Percentiles rank a stretch among this genome's conserved stretches.
These are phyloP conservation scores for Schizopygopsis pylzovi DNA, from an alignment of 2,797 vertebrate species.

Conservation along the genomic window DNA sequence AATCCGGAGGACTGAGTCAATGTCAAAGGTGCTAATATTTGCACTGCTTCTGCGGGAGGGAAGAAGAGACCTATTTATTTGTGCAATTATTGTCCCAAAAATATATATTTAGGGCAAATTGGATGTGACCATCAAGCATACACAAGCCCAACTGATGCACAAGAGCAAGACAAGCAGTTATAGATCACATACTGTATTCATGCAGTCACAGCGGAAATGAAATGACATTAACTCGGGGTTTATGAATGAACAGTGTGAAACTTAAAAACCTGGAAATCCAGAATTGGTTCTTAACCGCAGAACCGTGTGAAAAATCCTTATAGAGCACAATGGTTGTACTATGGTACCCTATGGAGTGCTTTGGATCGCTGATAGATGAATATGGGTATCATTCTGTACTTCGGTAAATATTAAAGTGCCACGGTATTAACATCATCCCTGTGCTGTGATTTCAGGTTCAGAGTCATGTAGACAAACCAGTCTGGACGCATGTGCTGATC, in stretches of 20 bases:
- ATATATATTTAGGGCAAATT: no score
- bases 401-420: not conserved
- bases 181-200: no score
- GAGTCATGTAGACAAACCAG: not conserved
- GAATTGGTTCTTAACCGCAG: no score
- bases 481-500: not conserved
- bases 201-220: not conserved
- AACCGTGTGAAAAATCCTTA: no score
- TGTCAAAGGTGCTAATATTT: not conserved
- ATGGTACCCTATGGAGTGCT: not conserved
- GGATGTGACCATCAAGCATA: not conserved
- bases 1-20: not conserved
- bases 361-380: not conserved
- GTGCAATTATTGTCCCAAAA: no score
- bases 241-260: no score
- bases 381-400: not conserved
- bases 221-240: no score
- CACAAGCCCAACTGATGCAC: not conserved
- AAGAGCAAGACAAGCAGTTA: not conserved
- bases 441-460: not conserved
- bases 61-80: no score
- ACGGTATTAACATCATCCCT: not conserved
- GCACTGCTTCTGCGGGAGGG: no score
- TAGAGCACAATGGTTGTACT: no score
- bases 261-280: no score